Base-by-base conservation (phyloP, 2,888 invertebrate species). In the Nemotelus nigrinus region DNA sequence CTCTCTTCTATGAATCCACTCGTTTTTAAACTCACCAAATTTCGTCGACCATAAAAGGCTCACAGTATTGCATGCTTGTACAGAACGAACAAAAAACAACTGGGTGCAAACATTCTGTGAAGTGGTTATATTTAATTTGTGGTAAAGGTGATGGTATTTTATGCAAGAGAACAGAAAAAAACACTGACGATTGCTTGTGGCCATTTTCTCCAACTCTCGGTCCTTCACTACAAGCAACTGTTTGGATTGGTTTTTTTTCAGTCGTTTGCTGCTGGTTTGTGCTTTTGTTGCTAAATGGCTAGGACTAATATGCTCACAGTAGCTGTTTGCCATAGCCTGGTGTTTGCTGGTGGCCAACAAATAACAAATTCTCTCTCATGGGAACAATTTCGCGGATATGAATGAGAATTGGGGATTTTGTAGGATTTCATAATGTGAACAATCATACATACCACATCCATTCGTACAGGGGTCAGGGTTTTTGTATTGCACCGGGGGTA, bases 41-140 rank as follows among this genome's bases (percentile, higher is more conserved):
- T 68, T 68, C 53, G 25, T 48, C 74, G 63, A 6, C 70, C 74
- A 74, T 74, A 74, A 74, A 74, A 74, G 74, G 74, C 41, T 60
- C 74, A 60, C 63, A 74, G 60, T 48, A 74, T 47, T 63, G 74
- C 25, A 25, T 25, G 25, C 48, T 48, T 43, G 53, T 45, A 65
- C 7, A 71, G 25, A 60, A 74, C 48, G 48, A 60, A 74, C 47
- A 74, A 63, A 60, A 41, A n/a, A 60, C n/a, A 2, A 60, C 41
- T 63, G 60, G 60, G 25, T 25, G 25, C 63, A 48, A 74, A 74
- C 57, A 74, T 48, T 60, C 63, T 74, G 74, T 74, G 63, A 74
- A 74, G 74, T 74, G 74, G 74, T 60, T 74, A 63, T 74, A 60
- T 74, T 74, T 74, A 74, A 74, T 74, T 74, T 74, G 74, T 74